Conservation (phyloP, 2,888 invertebrate species). For the Minunthozetes semirufus region DNA sequence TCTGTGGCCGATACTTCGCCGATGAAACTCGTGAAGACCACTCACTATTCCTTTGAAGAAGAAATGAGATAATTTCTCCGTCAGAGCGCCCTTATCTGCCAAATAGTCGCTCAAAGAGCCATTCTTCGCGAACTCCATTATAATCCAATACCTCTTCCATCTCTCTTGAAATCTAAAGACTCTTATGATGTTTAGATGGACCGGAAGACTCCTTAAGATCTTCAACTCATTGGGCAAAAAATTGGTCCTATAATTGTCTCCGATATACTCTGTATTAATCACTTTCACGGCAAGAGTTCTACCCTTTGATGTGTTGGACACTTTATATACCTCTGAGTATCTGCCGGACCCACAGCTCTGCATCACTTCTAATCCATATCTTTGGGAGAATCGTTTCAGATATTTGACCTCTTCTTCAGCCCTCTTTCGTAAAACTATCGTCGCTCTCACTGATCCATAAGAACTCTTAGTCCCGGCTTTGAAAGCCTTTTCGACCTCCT, state of each 20-base stretch:
- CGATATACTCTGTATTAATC: conserved; percentile 6
- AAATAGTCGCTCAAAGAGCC: conserved; percentile 50
- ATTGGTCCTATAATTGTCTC: conserved; percentile 41
- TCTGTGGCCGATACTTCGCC: conserved; percentile 57
- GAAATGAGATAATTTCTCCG: neutral
- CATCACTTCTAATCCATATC: too few species aligned
- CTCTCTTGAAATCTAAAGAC: conserved; percentile 45
- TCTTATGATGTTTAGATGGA: conserved; percentile 48
- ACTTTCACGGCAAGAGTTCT: conserved; percentile 29
- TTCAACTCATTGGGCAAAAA: conserved; percentile 49
- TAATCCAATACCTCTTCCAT: conserved; percentile 45
- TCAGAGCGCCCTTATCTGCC: conserved; percentile 44
- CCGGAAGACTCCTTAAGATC: conserved; percentile 45
- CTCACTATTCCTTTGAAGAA: neutral
- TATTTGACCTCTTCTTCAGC: too few species aligned
- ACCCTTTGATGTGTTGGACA: too few species aligned
- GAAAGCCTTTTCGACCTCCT: too few species aligned
- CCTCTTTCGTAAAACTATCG: too few species aligned
- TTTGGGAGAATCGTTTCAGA: too few species aligned
- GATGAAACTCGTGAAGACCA: conserved; percentile 15
- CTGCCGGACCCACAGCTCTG: too few species aligned
- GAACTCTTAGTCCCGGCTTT: too few species aligned
- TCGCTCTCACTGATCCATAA: too few species aligned
- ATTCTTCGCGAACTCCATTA: conserved; percentile 49
- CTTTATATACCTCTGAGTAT: too few species aligned